These are phyloP conservation scores for Phthorimaea operculella DNA, from an alignment of 1,140 invertebrate genomes.

Conservation along the genomic window DNA sequence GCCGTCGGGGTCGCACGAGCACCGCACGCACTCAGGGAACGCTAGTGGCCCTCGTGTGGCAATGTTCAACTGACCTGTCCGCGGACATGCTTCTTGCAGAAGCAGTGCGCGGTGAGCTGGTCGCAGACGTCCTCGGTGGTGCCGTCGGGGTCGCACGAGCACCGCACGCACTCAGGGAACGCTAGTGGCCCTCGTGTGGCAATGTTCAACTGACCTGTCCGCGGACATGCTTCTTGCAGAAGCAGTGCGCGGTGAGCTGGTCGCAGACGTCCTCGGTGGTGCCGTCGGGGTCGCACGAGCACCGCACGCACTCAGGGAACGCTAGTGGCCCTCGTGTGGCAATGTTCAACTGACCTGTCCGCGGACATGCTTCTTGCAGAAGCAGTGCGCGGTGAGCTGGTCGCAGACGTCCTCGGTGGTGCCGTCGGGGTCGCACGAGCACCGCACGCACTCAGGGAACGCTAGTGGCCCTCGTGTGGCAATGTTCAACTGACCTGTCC, in stretches of 20 bases:
- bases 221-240: conserved; percentile 88
- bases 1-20: conserved; percentile 88
- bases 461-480: conserved; percentile 89
- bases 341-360: no score
- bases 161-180: conserved; percentile 90
- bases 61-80: no score
- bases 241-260: conserved; percentile 86
- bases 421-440: conserved; percentile 88
- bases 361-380: conserved; percentile 88
- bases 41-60: conserved; percentile 89
- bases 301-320: conserved; percentile 90
- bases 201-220: no score
- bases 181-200: conserved; percentile 89
- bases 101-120: conserved; percentile 86
- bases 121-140: conserved; percentile 94
- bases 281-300: conserved; percentile 88
- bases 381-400: conserved; percentile 86
- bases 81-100: conserved; percentile 88
- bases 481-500: no score
- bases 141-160: conserved; percentile 88
- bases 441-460: conserved; percentile 90
- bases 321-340: conserved; percentile 89
- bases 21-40: conserved; percentile 90
- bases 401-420: conserved; percentile 94
- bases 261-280: conserved; percentile 94